Percentiles rank a stretch among this genome's conserved stretches.
Evolutionary conservation across 2,797 vertebrate species (phyloP).

Genomic region (Pantherophis alleghaniensis): DNA sequence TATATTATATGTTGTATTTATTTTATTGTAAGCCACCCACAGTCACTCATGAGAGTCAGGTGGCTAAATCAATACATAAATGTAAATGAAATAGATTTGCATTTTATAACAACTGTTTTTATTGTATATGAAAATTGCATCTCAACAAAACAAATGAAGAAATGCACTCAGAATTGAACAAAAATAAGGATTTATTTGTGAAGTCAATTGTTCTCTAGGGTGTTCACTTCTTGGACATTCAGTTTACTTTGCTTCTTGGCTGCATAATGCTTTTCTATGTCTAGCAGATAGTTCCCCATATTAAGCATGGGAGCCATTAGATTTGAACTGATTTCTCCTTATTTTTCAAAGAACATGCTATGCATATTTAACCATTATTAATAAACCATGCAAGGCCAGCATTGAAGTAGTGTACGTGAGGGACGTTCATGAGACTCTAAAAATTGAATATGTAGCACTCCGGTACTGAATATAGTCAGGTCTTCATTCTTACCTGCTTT

Average conservation of each 20-base stretch:
- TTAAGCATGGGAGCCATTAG: background rate
- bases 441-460: background rate
- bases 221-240: background rate
- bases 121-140: background rate
- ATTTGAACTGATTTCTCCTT: background rate
- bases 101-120: background rate
- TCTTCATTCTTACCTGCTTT: background rate
- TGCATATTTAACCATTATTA: background rate
- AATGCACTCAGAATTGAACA: background rate
- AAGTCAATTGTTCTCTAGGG: background rate
- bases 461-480: too few relatives aligned
- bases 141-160: background rate
- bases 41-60: background rate
- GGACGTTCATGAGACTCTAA: background rate
- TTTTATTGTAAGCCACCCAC: background rate
- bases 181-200: background rate
- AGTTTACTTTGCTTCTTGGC: background rate
- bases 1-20: background rate
- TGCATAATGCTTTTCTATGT: background rate
- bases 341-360: background rate
- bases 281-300: background rate
- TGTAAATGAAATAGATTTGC: conserved; percentile 5
- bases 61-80: background rate
- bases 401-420: background rate
- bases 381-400: background rate